Evolutionary conservation across 2,113 vertebrate genomes (phyloP).

Genomic region (Channa maculata): DNA sequence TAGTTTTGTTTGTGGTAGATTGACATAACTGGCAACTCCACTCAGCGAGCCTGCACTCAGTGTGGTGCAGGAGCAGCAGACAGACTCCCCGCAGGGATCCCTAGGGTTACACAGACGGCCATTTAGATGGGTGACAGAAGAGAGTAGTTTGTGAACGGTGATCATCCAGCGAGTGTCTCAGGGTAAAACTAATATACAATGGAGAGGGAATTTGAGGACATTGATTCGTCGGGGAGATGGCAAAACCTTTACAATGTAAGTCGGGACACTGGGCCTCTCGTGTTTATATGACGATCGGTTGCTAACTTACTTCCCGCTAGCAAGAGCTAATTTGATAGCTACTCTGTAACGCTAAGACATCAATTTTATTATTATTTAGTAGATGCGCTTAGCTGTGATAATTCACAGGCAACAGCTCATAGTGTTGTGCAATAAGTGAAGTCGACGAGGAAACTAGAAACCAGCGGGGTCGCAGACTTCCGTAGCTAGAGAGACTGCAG

Average conservation of each 20-base stretch:
- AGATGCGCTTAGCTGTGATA: too few species aligned
- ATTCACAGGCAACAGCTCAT: background rate
- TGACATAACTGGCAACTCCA: conserved; percentile 64
- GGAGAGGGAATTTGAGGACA: conserved; percentile 89
- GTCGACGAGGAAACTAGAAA: conserved; percentile 12
- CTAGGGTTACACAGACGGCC: conserved; percentile 52
- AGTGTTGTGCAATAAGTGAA: background rate
- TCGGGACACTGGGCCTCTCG: conserved; percentile 67
- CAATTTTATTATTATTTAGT: background rate
- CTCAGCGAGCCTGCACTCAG: conserved; percentile 33
- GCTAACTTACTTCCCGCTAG: conserved; percentile 57
- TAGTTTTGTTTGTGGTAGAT: background rate
- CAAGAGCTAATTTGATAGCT: conserved; percentile 42
- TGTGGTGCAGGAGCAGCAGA: conserved; percentile 1
- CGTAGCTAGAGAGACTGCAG: conserved; percentile 65
- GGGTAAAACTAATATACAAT: conserved; percentile 59
- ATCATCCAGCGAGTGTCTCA: conserved; percentile 32
- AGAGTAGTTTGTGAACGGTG: conserved; percentile 56
- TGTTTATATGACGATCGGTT: conserved; percentile 73
- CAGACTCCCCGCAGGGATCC: conserved; percentile 68
- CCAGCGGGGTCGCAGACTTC: conserved; percentile 61
- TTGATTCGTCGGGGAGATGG: conserved; percentile 89
- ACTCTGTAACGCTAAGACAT: background rate
- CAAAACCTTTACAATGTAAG: conserved; percentile 93
- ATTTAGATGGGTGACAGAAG: conserved; percentile 70